Conservation (phyloP, 2,113 vertebrate species). For the Mus musculus region DNA sequence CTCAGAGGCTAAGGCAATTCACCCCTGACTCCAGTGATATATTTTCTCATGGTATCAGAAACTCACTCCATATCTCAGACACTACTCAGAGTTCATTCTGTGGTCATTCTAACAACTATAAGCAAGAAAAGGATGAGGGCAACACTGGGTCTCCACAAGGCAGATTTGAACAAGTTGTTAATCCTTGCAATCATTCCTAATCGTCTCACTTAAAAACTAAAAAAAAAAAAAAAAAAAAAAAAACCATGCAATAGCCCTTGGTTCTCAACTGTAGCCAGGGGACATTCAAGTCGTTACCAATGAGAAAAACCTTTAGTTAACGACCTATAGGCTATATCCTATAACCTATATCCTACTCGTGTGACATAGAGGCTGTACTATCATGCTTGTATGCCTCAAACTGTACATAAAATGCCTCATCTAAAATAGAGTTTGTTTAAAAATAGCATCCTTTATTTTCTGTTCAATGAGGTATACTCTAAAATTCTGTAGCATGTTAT, state of each 20-base stretch:
- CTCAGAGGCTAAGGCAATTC: neutral
- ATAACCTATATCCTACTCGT: neutral
- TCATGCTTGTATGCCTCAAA: neutral
- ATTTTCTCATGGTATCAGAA: neutral
- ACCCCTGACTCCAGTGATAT: neutral
- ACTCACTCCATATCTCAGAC: neutral
- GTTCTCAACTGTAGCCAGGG: neutral
- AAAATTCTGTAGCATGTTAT: neutral
- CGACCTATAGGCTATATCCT: neutral
- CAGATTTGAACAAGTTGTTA: neutral
- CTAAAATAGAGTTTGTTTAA: neutral
- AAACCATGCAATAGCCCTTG: neutral
- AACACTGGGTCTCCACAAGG: neutral
- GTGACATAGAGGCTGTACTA: neutral
- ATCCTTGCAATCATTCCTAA: neutral
- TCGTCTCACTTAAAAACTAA: neutral
- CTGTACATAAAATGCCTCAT: neutral
- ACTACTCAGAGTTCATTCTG: neutral
- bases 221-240: neutral
- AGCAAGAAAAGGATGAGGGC: neutral
- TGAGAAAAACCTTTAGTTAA: neutral
- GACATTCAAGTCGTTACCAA: neutral
- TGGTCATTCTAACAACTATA: neutral
- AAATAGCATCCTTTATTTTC: neutral
- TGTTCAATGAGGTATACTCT: neutral